These are phyloP conservation scores for Cyprinodon diabolis DNA, from an alignment of 2,797 vertebrate species.

Conservation along the genomic window DNA sequence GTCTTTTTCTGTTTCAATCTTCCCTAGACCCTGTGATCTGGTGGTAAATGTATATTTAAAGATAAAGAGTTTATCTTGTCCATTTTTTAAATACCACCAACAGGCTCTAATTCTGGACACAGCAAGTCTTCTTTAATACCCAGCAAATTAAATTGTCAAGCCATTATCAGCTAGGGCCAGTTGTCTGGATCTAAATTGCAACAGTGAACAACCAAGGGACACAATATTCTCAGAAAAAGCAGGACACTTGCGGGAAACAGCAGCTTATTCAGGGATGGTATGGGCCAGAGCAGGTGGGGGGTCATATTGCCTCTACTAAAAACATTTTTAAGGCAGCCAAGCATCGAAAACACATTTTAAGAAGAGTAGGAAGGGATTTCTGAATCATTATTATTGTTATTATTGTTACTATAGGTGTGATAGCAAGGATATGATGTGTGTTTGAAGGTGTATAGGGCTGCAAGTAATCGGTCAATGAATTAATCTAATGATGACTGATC, in stretches of 20 bases:
- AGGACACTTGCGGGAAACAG: slow-evolving; percentile 62
- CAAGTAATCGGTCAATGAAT: slow-evolving; percentile 49
- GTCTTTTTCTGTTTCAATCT: slow-evolving; percentile 37
- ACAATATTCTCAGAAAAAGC: slow-evolving; percentile 56
- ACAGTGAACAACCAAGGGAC: slow-evolving; percentile 59
- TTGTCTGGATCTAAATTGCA: slow-evolving; percentile 75
- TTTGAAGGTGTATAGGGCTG: slow-evolving; percentile 9
- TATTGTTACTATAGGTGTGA: slow-evolving; percentile 32
- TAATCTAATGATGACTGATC: too few species aligned
- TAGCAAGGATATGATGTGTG: slow-evolving; percentile 49
- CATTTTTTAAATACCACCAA: slow-evolving; percentile 67
- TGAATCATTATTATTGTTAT: too few species aligned
- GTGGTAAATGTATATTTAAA: slow-evolving; percentile 26
- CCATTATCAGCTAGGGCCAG: slow-evolving; percentile 78
- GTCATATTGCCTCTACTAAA: slow-evolving; percentile 60
- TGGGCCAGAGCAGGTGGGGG: slow-evolving; percentile 5
- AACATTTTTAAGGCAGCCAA: slow-evolving; percentile 73
- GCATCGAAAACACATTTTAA: slow-evolving; percentile 77
- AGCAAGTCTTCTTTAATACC: slow-evolving; percentile 77
- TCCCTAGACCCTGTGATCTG: slow-evolving; percentile 49
- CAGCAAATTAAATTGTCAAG: slow-evolving; percentile 75
- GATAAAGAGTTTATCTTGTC: slow-evolving; percentile 13
- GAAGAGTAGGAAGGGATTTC: slow-evolving; percentile 63
- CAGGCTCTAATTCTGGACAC: slow-evolving; percentile 74
- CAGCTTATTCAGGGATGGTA: slow-evolving; percentile 55